Conservation (phyloP, 2,888 invertebrate species). For the Cetonia aurata region DNA sequence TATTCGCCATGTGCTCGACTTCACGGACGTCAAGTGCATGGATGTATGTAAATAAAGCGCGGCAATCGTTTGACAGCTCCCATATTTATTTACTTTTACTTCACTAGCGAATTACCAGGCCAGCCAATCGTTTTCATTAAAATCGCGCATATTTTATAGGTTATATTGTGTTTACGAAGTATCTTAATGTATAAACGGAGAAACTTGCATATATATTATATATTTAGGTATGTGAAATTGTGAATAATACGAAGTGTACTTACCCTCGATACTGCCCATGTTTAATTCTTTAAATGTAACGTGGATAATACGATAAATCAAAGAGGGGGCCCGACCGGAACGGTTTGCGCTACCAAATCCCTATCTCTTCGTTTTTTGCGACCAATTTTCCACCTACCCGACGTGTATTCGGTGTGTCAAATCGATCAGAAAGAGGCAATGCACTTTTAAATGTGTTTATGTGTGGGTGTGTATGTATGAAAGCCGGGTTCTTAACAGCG, state of each 20-base stretch:
- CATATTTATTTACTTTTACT: slow-evolving; percentile 5
- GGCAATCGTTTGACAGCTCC: background rate
- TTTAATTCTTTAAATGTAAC: slow-evolving; percentile 28
- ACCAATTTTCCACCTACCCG: background rate
- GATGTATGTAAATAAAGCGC: background rate
- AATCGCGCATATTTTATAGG: background rate
- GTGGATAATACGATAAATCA: slow-evolving; percentile 6
- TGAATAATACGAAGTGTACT: slow-evolving; percentile 24
- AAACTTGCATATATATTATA: background rate
- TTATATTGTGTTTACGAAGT: slow-evolving; percentile 1
- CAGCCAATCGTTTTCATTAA: slow-evolving; percentile 6
- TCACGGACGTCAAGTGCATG: background rate
- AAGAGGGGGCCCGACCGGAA: slow-evolving; percentile 20
- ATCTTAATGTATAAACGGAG: background rate
- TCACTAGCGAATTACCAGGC: background rate
- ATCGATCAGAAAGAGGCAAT: slow-evolving; percentile 28
- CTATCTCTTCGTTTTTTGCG: background rate
- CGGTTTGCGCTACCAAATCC: background rate
- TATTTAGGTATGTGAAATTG: background rate
- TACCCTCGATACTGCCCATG: slow-evolving; percentile 44
- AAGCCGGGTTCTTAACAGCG: slow-evolving; percentile 43
- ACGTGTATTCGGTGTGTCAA: slow-evolving; percentile 8
- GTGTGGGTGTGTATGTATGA: slow-evolving; percentile 12
- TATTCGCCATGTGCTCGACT: slow-evolving; percentile 14
- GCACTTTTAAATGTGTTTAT: slow-evolving; percentile 38